Evolutionary conservation across 2,888 invertebrate genomes (phyloP).

Genomic region (Brachyptera putata): DNA sequence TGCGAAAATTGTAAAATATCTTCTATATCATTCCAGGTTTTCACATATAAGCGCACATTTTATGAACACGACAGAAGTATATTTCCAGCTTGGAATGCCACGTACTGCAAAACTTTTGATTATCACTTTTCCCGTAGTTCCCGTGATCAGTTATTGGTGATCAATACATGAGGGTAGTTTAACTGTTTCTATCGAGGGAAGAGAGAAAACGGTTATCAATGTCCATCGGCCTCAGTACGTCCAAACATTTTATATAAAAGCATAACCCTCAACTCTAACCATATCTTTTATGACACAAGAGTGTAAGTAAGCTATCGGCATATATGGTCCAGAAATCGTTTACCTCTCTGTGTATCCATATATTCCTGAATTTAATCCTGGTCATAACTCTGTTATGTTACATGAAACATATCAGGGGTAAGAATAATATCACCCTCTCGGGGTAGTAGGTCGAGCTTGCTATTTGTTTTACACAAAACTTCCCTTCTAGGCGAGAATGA

Average conservation of each 20-base stretch:
- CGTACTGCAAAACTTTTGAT: too few relatives aligned
- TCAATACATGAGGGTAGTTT: too few relatives aligned
- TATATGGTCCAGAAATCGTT: not conserved
- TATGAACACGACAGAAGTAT: too few relatives aligned
- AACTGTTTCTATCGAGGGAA: too few relatives aligned
- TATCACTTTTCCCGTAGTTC: too few relatives aligned
- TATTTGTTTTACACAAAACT: constrained; percentile 26
- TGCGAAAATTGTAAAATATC: too few relatives aligned
- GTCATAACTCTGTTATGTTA: constrained; percentile 31
- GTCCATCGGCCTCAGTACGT: constrained; percentile 24
- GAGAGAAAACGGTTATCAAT: too few relatives aligned
- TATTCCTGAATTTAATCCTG: constrained; percentile 25
- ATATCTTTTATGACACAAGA: constrained; percentile 15
- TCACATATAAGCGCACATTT: too few relatives aligned
- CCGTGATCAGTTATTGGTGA: too few relatives aligned
- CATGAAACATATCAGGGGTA: constrained; percentile 26
- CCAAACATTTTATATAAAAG: constrained; percentile 19
- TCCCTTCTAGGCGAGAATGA: not conserved
- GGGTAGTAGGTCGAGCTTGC: constrained; percentile 21
- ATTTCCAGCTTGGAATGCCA: too few relatives aligned
- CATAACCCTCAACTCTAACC: constrained; percentile 20
- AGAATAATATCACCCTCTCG: constrained; percentile 26
- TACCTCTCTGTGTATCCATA: constrained; percentile 23
- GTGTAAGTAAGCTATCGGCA: constrained; percentile 29
- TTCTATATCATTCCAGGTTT: too few relatives aligned